Evolutionary conservation across 2,888 invertebrate genomes (phyloP).

Genomic region (Prionchulus punctatus): DNA sequence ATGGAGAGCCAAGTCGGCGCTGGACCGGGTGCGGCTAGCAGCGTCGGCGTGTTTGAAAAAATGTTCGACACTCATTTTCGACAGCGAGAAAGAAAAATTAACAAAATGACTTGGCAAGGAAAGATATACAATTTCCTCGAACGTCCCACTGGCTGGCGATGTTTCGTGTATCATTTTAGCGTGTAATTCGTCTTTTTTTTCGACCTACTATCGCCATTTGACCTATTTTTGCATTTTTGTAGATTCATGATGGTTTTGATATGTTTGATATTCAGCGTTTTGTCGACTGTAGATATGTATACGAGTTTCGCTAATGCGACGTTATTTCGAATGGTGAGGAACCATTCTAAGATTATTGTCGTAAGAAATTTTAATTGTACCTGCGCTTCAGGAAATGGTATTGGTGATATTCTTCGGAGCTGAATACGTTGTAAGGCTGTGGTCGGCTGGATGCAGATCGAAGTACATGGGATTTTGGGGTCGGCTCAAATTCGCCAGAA

Average conservation of each 20-base stretch:
- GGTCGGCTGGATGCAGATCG: slow-evolving; percentile 66
- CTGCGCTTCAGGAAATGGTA: slow-evolving; percentile 69
- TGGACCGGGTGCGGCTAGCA: too few relatives aligned
- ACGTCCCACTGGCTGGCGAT: slow-evolving; percentile 62
- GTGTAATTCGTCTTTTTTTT: too few relatives aligned
- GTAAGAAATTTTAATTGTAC: too few relatives aligned
- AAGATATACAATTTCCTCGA: slow-evolving; percentile 63
- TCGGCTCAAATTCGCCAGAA: slow-evolving; percentile 55
- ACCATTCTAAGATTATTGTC: too few relatives aligned
- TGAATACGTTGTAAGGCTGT: slow-evolving; percentile 57
- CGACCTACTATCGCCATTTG: too few relatives aligned
- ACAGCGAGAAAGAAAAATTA: slow-evolving; percentile 23
- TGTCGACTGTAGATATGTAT: slow-evolving; percentile 63
- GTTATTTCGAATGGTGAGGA: slow-evolving; percentile 67
- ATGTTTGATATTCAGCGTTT: slow-evolving; percentile 65
- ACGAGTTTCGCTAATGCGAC: slow-evolving; percentile 56
- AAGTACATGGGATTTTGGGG: slow-evolving; percentile 65
- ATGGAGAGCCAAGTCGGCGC: too few relatives aligned
- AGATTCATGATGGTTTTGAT: slow-evolving; percentile 68
- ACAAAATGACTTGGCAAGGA: slow-evolving; percentile 48
- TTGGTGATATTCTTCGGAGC: slow-evolving; percentile 62
- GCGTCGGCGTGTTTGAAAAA: slow-evolving; percentile 11
- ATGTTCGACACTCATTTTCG: slow-evolving; percentile 30
- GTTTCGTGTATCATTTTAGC: slow-evolving; percentile 63
- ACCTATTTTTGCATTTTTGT: too few relatives aligned